Percentiles rank a stretch among this genome's conserved stretches.
Evolutionary conservation across 1,140 invertebrate genomes (phyloP).

Genomic region (Eubasilissa regina): DNA sequence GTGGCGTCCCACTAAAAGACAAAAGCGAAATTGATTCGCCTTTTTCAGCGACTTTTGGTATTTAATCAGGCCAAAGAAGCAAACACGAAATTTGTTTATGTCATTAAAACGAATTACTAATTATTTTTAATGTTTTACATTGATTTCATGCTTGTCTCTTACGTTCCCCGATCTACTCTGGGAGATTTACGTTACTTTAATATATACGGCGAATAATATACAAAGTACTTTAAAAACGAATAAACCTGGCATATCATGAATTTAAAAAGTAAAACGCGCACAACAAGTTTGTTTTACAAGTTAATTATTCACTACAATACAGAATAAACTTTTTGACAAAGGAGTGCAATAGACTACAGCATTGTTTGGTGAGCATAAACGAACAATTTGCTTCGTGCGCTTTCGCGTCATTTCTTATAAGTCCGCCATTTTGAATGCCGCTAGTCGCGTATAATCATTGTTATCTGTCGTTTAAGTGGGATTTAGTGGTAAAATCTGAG

Average conservation of each 20-base stretch:
- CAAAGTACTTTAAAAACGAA: neutral
- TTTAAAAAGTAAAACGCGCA: neutral
- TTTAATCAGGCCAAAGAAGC: no score
- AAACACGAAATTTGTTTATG: no score
- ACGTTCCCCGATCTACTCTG: no score
- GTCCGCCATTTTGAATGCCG: constrained; percentile 73
- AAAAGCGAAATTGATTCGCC: no score
- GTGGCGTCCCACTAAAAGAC: no score
- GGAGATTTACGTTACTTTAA: no score
- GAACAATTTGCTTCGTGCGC: constrained; percentile 43
- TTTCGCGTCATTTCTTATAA: constrained; percentile 70
- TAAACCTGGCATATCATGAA: neutral
- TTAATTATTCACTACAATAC: constrained; percentile 24
- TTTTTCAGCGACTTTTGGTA: no score
- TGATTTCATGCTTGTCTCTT: no score
- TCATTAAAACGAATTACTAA: no score
- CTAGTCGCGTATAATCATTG: constrained; percentile 65
- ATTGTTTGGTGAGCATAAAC: constrained; percentile 44
- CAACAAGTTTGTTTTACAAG: constrained; percentile 8
- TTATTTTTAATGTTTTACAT: no score
- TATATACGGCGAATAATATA: neutral
- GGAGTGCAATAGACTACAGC: constrained; percentile 41
- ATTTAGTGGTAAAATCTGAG: constrained; percentile 47
- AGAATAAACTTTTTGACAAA: constrained; percentile 34
- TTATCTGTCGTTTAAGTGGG: constrained; percentile 51